Evolutionary conservation across 2,797 vertebrate species (phyloP).

Genomic region (Acestrorhynchus altus): DNA sequence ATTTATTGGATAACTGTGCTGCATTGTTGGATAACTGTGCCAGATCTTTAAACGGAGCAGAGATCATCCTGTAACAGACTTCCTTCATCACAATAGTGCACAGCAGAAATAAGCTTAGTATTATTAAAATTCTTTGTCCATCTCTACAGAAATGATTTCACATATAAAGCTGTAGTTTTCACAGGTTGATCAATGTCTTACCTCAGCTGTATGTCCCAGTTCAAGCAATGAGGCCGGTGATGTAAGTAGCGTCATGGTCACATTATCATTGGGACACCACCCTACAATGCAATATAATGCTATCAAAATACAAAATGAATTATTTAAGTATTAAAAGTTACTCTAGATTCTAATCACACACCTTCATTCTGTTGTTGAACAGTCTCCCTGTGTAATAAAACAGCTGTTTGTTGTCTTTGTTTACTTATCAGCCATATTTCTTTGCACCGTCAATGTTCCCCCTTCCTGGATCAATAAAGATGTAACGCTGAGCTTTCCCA

Average conservation of each 20-base stretch:
- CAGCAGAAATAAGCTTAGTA: no score
- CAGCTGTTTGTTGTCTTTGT: constrained; percentile 78
- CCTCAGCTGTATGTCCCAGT: constrained; percentile 52
- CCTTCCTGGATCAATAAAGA: no score
- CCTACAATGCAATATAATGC: constrained; percentile 60
- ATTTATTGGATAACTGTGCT: no score
- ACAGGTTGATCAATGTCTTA: constrained; percentile 55
- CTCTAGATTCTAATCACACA: constrained; percentile 45
- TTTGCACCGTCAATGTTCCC: constrained; percentile 17
- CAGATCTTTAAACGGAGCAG: no score
- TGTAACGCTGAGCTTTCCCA: constrained; percentile 15
- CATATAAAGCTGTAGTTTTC: constrained; percentile 31
- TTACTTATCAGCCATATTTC: constrained; percentile 72
- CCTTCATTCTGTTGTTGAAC: constrained; percentile 83
- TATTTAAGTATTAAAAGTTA: no score
- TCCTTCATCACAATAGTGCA: no score
- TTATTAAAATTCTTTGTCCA: no score
- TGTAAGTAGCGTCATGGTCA: constrained; percentile 76
- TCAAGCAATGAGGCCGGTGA: constrained; percentile 74
- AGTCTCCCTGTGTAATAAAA: constrained; percentile 78
- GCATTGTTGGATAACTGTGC: no score
- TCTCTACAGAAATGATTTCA: no score
- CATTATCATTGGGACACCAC: constrained; percentile 75
- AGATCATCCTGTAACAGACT: no score
- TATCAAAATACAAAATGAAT: not conserved